phyloP scores from a whole-genome alignment of 2,113 vertebrate genomes.

The Gracilinanus agilis region DNA sequence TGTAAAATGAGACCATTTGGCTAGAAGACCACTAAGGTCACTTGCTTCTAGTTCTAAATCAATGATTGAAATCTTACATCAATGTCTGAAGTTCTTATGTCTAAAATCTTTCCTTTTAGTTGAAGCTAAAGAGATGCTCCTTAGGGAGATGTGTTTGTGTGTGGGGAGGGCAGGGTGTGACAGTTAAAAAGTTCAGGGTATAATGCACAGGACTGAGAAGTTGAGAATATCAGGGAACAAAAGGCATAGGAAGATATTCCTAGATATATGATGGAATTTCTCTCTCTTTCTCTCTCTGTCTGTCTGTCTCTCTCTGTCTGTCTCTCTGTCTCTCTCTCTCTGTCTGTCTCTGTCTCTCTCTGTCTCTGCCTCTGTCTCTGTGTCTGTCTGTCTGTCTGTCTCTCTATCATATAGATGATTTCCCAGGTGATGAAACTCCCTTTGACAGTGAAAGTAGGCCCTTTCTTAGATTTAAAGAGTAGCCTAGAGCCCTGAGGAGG shows the following conservation, averaged over 20 bases:
- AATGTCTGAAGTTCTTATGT: background rate
- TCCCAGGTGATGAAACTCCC: no score
- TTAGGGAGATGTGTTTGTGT: background rate
- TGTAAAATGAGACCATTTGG: background rate
- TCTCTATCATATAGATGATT: background rate
- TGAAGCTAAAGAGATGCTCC: background rate
- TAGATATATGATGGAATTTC: background rate
- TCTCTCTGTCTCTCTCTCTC: no score
- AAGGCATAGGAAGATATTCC: background rate
- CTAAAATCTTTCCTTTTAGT: background rate
- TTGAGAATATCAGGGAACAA: background rate
- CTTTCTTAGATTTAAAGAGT: background rate
- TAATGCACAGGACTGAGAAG: background rate
- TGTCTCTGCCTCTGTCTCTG: no score
- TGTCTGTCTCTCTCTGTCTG: no score
- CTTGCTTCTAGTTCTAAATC: background rate
- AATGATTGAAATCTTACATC: background rate
- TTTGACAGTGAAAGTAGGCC: no score
- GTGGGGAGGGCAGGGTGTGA: background rate
- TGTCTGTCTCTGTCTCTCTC: no score
- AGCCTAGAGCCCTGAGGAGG: background rate
- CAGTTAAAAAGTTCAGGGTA: background rate
- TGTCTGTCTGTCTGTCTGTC: no score
- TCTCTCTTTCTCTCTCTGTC: no score
- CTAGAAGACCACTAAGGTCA: background rate